Percentiles rank a stretch among this genome's conserved stretches.
These are phyloP conservation scores for Auanema freiburgensis DNA, from an alignment of 2,888 invertebrate species.

Conservation along the genomic window DNA sequence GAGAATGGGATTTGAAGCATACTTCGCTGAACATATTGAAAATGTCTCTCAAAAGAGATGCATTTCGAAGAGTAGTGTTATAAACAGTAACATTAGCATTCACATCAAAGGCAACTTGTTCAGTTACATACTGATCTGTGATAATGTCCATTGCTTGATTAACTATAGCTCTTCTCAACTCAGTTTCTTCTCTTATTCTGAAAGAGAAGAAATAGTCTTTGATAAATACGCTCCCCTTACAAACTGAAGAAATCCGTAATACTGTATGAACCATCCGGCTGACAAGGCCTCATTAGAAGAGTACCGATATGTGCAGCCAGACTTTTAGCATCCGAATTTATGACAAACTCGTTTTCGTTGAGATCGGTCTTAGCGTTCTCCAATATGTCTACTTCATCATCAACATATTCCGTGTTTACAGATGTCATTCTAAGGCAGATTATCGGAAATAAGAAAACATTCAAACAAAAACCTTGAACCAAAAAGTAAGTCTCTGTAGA, in stretches of 20 bases:
- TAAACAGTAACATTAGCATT: neutral
- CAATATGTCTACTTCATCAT: neutral
- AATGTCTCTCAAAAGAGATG: constrained; percentile 3
- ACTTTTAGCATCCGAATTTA: neutral
- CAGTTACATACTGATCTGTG: neutral
- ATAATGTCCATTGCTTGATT: constrained; percentile 7
- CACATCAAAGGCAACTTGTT: neutral
- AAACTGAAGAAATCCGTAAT: no score
- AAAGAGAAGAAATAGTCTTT: no score
- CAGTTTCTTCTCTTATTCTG: constrained; percentile 7
- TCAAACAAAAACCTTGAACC: neutral
- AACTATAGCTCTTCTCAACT: constrained; percentile 10
- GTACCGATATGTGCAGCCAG: neutral
- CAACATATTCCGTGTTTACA: neutral
- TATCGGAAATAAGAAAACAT: no score
- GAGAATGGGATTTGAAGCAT: neutral
- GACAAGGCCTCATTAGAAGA: neutral
- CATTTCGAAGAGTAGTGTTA: constrained; percentile 2
- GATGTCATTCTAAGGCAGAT: no score
- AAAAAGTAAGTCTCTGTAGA: neutral
- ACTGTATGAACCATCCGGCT: neutral
- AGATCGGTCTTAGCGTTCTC: neutral
- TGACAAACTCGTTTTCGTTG: neutral
- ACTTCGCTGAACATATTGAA: constrained; percentile 11
- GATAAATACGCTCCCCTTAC: no score